Conservation (phyloP, 2,797 vertebrate species). For the Hapalemur alaotrensis region DNA sequence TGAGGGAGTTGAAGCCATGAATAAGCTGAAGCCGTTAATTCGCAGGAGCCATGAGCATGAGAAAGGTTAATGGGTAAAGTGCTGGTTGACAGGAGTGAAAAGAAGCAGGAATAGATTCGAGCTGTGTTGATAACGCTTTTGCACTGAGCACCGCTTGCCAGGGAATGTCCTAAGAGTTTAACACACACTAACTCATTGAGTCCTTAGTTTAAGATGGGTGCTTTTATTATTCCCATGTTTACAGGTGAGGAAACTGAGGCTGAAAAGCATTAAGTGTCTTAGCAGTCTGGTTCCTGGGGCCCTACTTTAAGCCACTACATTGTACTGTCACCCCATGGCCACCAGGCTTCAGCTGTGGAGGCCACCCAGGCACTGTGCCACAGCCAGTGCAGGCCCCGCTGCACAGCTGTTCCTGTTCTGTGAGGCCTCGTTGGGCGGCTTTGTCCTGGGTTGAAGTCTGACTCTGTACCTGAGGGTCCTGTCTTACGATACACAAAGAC, state of each 20-base stretch:
- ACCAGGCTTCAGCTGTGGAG: no score
- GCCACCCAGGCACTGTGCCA: not conserved
- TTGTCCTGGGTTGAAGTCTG: not conserved
- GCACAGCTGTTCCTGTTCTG: fast-evolving
- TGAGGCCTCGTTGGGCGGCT: no score
- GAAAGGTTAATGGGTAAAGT: not conserved
- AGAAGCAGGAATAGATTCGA: not conserved
- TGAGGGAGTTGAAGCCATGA: not conserved
- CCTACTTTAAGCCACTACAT: not conserved
- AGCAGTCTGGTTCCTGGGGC: not conserved
- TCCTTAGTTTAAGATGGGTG: not conserved
- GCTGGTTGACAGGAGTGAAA: not conserved
- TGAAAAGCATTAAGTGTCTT: not conserved
- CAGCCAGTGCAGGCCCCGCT: not conserved
- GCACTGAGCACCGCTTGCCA: not conserved
- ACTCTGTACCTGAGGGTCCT: not conserved
- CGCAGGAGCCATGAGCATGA: fast-evolving
- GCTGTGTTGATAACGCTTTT: fast-evolving
- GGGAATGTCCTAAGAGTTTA: not conserved
- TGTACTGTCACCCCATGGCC: no score
- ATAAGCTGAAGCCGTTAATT: not conserved
- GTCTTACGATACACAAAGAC: not conserved
- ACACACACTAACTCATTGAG: not conserved
- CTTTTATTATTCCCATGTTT: not conserved
- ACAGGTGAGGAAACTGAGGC: not conserved